Conservation (phyloP, 2,113 vertebrate species). For the Oncorhynchus masou region DNA sequence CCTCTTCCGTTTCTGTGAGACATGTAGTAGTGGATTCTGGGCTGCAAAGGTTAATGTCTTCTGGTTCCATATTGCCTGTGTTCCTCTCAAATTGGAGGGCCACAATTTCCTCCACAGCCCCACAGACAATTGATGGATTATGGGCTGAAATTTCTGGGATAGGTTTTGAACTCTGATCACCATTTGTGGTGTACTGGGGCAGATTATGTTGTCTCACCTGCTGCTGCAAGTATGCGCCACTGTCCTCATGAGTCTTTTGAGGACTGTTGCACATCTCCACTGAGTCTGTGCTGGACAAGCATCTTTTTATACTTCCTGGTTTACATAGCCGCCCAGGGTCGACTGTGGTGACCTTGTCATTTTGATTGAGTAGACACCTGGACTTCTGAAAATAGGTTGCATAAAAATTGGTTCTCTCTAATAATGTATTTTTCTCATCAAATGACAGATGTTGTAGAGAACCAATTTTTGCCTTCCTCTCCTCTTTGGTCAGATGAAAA, state of each 20-base stretch:
- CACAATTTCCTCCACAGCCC: not conserved
- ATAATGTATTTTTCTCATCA: slow-evolving; percentile 39
- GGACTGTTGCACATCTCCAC: not conserved
- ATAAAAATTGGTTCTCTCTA: slow-evolving; percentile 37
- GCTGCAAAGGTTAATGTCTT: slow-evolving; percentile 3
- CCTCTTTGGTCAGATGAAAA: slow-evolving; percentile 32
- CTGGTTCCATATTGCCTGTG: not conserved
- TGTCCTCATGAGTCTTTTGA: not conserved
- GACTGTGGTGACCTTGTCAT: not conserved
- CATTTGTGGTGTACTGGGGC: not conserved
- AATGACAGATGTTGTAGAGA: slow-evolving; percentile 28
- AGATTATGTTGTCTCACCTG: slow-evolving; percentile 3
- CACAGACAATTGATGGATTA: not conserved
- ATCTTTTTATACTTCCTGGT: slow-evolving; percentile 6
- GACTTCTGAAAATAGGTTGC: slow-evolving; percentile 35
- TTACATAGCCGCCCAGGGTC: slow-evolving; percentile 1
- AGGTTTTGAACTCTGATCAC: slow-evolving; percentile 10
- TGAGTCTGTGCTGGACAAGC: not conserved
- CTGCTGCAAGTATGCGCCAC: not conserved
- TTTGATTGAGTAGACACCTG: slow-evolving; percentile 22
- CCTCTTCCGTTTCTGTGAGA: slow-evolving; percentile 3
- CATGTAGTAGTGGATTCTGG: not conserved
- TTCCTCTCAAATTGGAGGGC: not conserved
- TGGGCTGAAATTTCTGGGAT: not conserved
- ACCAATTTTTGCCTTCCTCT: slow-evolving; percentile 23